Conservation (phyloP, 2,888 invertebrate species). For the Stenodera caucasica region DNA sequence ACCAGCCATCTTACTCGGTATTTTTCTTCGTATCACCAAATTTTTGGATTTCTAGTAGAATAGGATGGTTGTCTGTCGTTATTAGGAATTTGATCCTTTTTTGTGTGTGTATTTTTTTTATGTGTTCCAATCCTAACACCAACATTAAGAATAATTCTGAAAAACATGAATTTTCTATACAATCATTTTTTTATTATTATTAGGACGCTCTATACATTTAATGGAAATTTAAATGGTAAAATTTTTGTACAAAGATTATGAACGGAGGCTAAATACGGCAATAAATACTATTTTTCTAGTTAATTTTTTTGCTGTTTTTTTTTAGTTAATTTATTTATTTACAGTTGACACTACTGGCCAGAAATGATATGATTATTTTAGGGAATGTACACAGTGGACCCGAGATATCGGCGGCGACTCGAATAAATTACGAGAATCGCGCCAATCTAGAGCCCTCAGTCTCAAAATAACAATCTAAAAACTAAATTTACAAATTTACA, state of each 20-base stretch:
- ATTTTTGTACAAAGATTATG: constrained; percentile 40
- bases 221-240: constrained; percentile 30
- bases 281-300: constrained; percentile 42
- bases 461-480: constrained; percentile 54
- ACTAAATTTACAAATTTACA: constrained; percentile 54
- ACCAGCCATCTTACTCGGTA: constrained; percentile 20
- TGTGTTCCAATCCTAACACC: constrained; percentile 50
- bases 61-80: constrained; percentile 17
- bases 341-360: constrained; percentile 53
- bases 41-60: not conserved
- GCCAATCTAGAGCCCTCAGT: constrained; percentile 49
- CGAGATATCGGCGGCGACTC: constrained; percentile 36
- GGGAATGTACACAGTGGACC: constrained; percentile 55
- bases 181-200: constrained; percentile 24
- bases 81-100: too few relatives aligned
- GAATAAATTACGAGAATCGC: constrained; percentile 20
- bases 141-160: constrained; percentile 39
- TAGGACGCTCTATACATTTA: constrained; percentile 38
- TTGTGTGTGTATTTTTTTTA: too few relatives aligned
- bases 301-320: not conserved
- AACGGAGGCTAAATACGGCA: constrained; percentile 38
- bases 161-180: constrained; percentile 43
- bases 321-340: constrained; percentile 35
- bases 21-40: constrained; percentile 9
- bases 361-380: constrained; percentile 52